Percentiles rank a stretch among this genome's conserved stretches.
phyloP scores from a whole-genome alignment of 2,113 vertebrate genomes.

The Benitochromis conjunctus region DNA sequence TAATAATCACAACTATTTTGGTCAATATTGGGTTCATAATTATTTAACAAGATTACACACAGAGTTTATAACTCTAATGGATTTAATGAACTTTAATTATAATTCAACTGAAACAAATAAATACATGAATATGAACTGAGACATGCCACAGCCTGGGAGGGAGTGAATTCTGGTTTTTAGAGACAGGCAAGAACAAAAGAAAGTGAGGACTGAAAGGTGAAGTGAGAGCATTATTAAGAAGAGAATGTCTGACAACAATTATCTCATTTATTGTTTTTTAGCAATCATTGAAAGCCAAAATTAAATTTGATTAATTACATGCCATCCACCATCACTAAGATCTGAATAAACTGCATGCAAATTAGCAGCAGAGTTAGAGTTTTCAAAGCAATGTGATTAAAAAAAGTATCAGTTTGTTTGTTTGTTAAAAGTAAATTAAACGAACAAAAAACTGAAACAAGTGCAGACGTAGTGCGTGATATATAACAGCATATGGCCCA shows the following conservation, averaged over 20 bases:
- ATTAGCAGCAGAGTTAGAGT: neutral
- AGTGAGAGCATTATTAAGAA: neutral
- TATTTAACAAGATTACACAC: neutral
- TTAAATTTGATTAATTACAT: neutral
- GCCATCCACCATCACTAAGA: neutral
- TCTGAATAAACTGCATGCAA: neutral
- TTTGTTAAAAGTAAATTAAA: neutral
- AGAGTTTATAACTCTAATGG: neutral
- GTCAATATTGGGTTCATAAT: neutral
- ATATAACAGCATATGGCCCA: neutral
- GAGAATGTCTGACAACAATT: neutral
- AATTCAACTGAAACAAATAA: neutral
- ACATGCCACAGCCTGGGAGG: neutral
- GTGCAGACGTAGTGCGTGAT: neutral
- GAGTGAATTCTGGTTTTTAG: neutral
- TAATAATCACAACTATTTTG: neutral
- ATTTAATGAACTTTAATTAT: neutral
- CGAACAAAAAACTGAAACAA: neutral
- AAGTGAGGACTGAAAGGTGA: neutral
- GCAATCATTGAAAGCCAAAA: neutral
- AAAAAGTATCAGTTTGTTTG: neutral
- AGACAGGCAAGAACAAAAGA: neutral
- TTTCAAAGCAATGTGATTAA: neutral
- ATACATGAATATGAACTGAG: neutral
- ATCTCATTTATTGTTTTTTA: neutral